phyloP scores from a whole-genome alignment of 2,797 vertebrate genomes.

The Rhinogobio ventralis region DNA sequence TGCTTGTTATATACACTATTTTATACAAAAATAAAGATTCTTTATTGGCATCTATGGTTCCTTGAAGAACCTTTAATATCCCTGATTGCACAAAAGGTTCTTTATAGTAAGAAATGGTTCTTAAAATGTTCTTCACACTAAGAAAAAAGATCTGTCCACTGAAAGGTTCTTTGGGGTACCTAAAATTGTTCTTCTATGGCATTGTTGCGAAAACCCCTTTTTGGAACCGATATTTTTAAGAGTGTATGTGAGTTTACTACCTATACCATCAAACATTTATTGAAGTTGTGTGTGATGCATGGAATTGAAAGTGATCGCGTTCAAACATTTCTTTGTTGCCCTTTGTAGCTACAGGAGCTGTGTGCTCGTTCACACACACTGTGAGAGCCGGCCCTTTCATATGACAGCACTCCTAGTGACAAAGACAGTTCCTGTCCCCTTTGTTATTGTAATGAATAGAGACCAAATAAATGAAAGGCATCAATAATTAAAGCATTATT shows the following conservation, averaged over 20 bases:
- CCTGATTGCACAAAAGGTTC: neutral
- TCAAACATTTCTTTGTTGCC: slow-evolving; percentile 33
- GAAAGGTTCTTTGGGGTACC: neutral
- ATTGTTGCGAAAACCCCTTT: neutral
- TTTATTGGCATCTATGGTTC: neutral
- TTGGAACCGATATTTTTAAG: neutral
- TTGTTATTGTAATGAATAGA: slow-evolving; percentile 54
- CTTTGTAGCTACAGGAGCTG: slow-evolving; percentile 27
- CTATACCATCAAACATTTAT: slow-evolving; percentile 3
- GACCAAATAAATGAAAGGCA: slow-evolving; percentile 44
- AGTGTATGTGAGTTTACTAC: neutral
- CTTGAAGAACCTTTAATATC: neutral
- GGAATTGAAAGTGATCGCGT: slow-evolving; percentile 10
- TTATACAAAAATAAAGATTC: neutral
- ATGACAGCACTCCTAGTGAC: slow-evolving; percentile 34
- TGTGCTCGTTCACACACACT: neutral
- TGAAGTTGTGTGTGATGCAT: slow-evolving; percentile 20
- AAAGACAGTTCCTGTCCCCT: slow-evolving; percentile 44
- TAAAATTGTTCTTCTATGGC: neutral
- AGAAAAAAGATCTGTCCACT: neutral
- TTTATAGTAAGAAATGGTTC: neutral
- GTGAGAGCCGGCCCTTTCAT: slow-evolving; percentile 32
- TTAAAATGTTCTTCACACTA: neutral
- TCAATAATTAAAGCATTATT: slow-evolving; percentile 54
- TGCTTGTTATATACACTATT: neutral